A percentile compares a stretch with the other conserved stretches of the same genome.
Evolutionary conservation across 2,113 vertebrate species (phyloP).

Genomic region (Engystomops pustulosus): DNA sequence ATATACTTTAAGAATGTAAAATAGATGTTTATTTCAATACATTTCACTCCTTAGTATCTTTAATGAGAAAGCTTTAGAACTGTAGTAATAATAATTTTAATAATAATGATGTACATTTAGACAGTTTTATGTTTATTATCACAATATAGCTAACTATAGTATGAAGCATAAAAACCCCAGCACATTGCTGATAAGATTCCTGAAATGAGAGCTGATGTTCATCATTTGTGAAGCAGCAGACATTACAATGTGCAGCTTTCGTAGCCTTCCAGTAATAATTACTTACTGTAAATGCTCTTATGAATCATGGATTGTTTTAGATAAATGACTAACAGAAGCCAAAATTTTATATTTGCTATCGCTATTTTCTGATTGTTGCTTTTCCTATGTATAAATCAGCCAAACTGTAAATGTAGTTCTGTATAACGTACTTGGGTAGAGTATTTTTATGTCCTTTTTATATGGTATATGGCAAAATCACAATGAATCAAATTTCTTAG

Average conservation of each 20-base stretch:
- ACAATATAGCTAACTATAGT: not conserved
- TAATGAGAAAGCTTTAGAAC: too few relatives aligned
- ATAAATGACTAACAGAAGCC: constrained; percentile 35
- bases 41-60: too few relatives aligned
- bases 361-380: constrained; percentile 35
- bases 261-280: constrained; percentile 31
- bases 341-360: constrained; percentile 27
- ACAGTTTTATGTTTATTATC: not conserved
- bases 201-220: not conserved
- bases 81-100: too few relatives aligned
- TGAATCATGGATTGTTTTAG: not conserved
- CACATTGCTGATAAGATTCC: not conserved
- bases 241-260: constrained; percentile 21
- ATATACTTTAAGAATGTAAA: too few relatives aligned
- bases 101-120: not conserved
- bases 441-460: constrained; percentile 5
- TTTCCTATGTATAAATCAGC: constrained; percentile 12
- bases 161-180: not conserved
- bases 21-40: too few relatives aligned
- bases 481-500: not conserved
- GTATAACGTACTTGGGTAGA: constrained; percentile 1
- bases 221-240: constrained; percentile 13
- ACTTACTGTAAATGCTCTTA: constrained; percentile 43
- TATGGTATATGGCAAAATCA: constrained; percentile 10
- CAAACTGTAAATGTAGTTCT: constrained; percentile 22